Evolutionary conservation across 35 echinoderm and acorn worm species (phyloP).

Genomic region (Chiridota heheva): DNA sequence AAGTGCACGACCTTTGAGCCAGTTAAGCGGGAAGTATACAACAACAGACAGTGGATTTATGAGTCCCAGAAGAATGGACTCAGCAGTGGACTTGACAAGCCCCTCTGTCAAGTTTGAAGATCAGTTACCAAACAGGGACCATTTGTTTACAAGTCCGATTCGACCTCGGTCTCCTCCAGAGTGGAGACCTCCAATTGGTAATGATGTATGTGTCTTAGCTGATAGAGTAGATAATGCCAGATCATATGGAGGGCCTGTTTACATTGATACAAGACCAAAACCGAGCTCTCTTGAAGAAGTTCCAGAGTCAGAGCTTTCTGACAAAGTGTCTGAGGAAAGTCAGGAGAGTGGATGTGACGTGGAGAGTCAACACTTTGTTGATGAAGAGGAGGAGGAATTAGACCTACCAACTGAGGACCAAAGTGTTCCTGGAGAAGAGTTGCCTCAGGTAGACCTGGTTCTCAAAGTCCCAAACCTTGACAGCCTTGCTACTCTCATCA

Average conservation of each 20-base stretch:
- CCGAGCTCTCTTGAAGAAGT: neutral
- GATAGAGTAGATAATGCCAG: conserved; percentile 29
- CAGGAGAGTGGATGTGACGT: conserved; percentile 80
- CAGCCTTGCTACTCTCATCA: conserved; percentile 55
- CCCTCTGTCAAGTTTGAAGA: conserved; percentile 53
- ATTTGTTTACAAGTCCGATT: conserved; percentile 71
- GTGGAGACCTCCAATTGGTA: conserved; percentile 83
- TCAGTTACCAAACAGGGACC: conserved; percentile 59
- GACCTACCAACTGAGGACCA: neutral
- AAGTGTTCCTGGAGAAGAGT: no score
- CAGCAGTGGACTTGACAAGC: neutral
- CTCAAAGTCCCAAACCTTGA: conserved; percentile 70
- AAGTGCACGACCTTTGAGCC: conserved; percentile 52
- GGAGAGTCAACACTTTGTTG: conserved; percentile 51
- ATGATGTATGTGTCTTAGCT: conserved; percentile 76
- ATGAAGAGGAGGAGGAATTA: conserved; percentile 30
- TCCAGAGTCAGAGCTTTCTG: neutral
- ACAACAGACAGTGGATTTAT: conserved; percentile 71
- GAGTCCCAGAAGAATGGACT: conserved; percentile 40
- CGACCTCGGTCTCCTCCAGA: conserved; percentile 50
- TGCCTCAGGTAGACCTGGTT: neutral
- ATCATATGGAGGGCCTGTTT: conserved; percentile 47
- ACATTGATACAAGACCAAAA: conserved; percentile 20
- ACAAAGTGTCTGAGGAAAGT: conserved; percentile 28
- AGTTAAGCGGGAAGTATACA: conserved; percentile 41